A percentile compares a stretch with the other conserved stretches of the same genome.
Conservation (phyloP, 2,113 vertebrate genomes). For the Hippocampus guttulatus region DNA sequence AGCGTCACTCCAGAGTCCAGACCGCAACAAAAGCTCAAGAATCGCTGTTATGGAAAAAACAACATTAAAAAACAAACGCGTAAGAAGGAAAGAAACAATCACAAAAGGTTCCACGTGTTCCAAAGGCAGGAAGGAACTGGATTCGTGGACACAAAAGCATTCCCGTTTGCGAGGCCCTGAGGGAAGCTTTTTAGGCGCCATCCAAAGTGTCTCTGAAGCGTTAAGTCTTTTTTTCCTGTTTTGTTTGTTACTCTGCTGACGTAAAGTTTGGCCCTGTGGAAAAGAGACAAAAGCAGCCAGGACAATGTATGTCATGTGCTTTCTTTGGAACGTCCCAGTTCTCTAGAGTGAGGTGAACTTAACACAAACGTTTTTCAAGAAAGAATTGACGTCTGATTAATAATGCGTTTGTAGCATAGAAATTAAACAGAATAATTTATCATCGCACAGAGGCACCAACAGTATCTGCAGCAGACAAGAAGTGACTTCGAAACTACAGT, state of each 20-base stretch:
- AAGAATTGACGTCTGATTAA: too few relatives aligned
- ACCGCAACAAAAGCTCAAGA: not conserved
- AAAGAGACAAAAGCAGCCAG: constrained; percentile 6
- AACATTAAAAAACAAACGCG: not conserved
- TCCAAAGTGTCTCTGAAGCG: too few relatives aligned
- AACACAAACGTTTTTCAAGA: not conserved
- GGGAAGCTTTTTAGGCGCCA: not conserved
- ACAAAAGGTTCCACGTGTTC: constrained; percentile 18
- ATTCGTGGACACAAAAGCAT: constrained; percentile 4
- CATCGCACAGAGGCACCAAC: too few relatives aligned
- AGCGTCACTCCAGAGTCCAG: constrained; percentile 3
- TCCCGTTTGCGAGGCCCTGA: not conserved
- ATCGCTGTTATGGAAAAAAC: constrained; percentile 1
- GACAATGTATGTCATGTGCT: not conserved
- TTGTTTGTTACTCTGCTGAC: not conserved
- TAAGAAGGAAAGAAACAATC: constrained; percentile 18
- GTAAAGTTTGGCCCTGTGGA: not conserved
- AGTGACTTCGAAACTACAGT: too few relatives aligned
- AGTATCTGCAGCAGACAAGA: too few relatives aligned
- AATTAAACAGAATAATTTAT: not conserved
- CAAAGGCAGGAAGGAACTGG: constrained; percentile 7
- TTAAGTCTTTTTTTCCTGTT: not conserved
- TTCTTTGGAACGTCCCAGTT: not conserved
- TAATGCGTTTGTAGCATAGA: not conserved
- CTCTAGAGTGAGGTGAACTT: not conserved